These are phyloP conservation scores for Hemibagrus wyckioides DNA, from an alignment of 2,113 vertebrate genomes.

Conservation along the genomic window DNA sequence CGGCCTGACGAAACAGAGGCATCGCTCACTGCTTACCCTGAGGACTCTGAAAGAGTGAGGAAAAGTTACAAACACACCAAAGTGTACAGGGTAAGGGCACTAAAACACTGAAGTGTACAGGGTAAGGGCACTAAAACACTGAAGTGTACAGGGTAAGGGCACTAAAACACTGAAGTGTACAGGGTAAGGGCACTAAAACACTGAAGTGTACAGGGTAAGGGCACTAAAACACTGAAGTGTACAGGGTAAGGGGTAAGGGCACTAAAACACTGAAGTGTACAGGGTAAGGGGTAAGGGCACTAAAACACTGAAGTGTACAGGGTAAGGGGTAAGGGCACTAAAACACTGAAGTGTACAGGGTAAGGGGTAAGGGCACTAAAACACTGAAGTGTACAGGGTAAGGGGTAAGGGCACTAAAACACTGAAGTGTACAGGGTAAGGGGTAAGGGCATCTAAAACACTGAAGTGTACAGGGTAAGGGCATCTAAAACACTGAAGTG, in stretches of 20 bases:
- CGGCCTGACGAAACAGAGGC: conserved; percentile 45
- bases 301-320: neutral
- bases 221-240: neutral
- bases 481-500: neutral
- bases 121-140: neutral
- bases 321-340: too few relatives aligned
- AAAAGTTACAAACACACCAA: neutral
- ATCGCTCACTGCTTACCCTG: conserved; percentile 28
- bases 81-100: neutral
- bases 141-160: neutral
- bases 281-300: neutral
- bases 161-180: neutral
- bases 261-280: neutral
- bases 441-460: too few relatives aligned
- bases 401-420: too few relatives aligned
- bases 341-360: neutral
- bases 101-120: neutral
- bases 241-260: neutral
- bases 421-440: too few relatives aligned
- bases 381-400: too few relatives aligned
- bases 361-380: too few relatives aligned
- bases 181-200: neutral
- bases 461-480: too few relatives aligned
- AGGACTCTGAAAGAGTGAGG: neutral
- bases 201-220: neutral